A percentile compares a stretch with the other conserved stretches of the same genome.
Evolutionary conservation across 2,888 invertebrate genomes (phyloP).

Genomic region (Cerastoderma edule): DNA sequence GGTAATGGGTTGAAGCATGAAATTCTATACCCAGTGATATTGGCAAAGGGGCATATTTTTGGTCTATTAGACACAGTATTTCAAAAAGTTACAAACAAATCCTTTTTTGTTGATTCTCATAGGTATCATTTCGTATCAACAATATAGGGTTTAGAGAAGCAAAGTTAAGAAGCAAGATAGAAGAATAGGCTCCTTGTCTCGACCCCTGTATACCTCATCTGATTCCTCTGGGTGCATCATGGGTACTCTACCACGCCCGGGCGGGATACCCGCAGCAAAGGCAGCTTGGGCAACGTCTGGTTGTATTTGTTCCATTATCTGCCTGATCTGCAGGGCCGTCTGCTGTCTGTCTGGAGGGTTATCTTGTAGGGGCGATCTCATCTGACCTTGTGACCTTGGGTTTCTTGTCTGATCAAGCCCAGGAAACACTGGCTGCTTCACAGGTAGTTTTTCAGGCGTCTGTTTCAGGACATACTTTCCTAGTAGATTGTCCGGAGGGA

Average conservation of each 20-base stretch:
- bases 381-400: constrained; percentile 1
- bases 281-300: constrained; percentile 7
- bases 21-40: too few species aligned
- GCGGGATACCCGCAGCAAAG: neutral
- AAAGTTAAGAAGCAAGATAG: too few species aligned
- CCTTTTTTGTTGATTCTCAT: too few species aligned
- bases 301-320: constrained; percentile 3
- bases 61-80: too few species aligned
- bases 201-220: too few species aligned
- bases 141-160: too few species aligned
- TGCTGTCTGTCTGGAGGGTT: constrained; percentile 20
- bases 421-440: neutral
- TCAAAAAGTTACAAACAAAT: too few species aligned
- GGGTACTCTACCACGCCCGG: constrained; percentile 27
- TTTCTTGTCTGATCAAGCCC: too few species aligned
- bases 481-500: constrained; percentile 22
- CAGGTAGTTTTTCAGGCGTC: constrained; percentile 30
- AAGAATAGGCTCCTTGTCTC: too few species aligned
- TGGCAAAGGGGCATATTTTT: too few species aligned
- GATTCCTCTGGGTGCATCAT: constrained; percentile 50
- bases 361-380: neutral
- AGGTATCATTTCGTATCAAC: too few species aligned
- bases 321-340: neutral
- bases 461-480: constrained; percentile 19
- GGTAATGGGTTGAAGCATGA: too few species aligned